Evolutionary conservation across 2,113 vertebrate genomes (phyloP), one percentile per base, ranked within the genome.

Genomic region (Serilophus lunatus): DNA sequence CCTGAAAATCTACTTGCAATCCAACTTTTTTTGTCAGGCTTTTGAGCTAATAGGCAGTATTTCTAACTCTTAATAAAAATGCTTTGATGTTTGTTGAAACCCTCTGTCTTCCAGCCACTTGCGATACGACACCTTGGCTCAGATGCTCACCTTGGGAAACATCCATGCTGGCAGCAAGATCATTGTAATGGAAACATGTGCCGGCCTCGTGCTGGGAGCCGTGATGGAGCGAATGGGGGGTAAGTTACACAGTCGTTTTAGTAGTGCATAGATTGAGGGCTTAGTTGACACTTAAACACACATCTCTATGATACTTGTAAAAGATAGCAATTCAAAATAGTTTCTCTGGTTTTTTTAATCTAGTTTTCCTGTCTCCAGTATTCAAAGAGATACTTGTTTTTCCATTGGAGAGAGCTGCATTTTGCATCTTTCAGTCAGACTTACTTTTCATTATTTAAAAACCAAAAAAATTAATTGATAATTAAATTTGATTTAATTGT

Each of bases 211-310:
- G 72, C 98, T 99, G 76, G 99, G 99, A 6, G 98, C 99, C 0
- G 96, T 99, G 75, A 99, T 99, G 99, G 99, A 99, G 86, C 97
- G 99, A 44, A 99, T 99, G 99, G 99, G 99, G 95, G 99, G 99
- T 99, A 92, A 93, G 97, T 81, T 13, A 6, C 15, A 2, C 1
- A 0, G 42, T 1, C 29, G 45, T 59, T 56, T 74, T 11, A 12
- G 26, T 7, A 7, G 24, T 2, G 9, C 3, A 12, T 33, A 28
- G 19, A 14, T 29, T 6, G 9, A 33, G 60, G 42, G 4, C 44
- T 63, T 26, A 8, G 64, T 47, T 56, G 38, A 23, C 17, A 20
- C 12, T 33, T 19, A 3, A 74, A 24, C 33, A 8, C 2, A 1
- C 36, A 2, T 44, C 31, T 19, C 12, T 12, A 7, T 9, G 38